Percentiles rank a stretch among this genome's conserved stretches.
phyloP scores from a whole-genome alignment of 1,140 invertebrate species.

The Lutraria rhynchaena region DNA sequence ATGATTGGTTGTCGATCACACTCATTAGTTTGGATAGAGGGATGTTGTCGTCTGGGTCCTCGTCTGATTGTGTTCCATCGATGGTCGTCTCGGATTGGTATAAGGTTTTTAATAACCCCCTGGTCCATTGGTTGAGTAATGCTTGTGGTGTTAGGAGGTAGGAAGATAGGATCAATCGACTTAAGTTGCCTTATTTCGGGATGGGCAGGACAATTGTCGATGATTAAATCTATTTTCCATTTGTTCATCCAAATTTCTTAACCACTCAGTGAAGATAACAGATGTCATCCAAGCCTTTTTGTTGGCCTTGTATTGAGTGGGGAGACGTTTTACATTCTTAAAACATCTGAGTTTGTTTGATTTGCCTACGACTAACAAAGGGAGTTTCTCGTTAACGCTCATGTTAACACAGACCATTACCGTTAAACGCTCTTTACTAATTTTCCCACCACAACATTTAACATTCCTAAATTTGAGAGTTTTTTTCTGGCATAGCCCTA shows the following conservation, averaged over 20 bases:
- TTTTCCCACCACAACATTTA: conserved; percentile 73
- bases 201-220: conserved; percentile 60
- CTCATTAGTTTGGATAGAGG: too few species aligned
- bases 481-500: conserved; percentile 53
- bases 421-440: conserved; percentile 82
- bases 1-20: too few species aligned
- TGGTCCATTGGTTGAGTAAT: too few species aligned
- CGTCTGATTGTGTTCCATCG: too few species aligned
- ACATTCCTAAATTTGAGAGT: conserved; percentile 53
- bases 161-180: conserved; percentile 36
- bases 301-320: conserved; percentile 48
- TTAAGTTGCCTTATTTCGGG: conserved; percentile 19
- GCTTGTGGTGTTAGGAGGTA: conserved; percentile 62
- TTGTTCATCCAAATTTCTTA: conserved; percentile 43
- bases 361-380: conserved; percentile 83
- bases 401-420: too few species aligned
- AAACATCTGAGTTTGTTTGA: conserved; percentile 82
- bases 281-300: conserved; percentile 65
- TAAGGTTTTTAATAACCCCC: too few species aligned
- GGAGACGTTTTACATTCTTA: conserved; percentile 72
- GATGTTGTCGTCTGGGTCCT: too few species aligned
- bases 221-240: conserved; percentile 48
- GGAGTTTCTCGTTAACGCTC: conserved; percentile 81
- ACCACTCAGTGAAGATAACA: conserved; percentile 57
- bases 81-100: too few species aligned